A percentile compares a stretch with the other conserved stretches of the same genome.
These are phyloP conservation scores for Reticulitermes lucifugus DNA, from an alignment of 2,888 invertebrate species.

Conservation along the genomic window DNA sequence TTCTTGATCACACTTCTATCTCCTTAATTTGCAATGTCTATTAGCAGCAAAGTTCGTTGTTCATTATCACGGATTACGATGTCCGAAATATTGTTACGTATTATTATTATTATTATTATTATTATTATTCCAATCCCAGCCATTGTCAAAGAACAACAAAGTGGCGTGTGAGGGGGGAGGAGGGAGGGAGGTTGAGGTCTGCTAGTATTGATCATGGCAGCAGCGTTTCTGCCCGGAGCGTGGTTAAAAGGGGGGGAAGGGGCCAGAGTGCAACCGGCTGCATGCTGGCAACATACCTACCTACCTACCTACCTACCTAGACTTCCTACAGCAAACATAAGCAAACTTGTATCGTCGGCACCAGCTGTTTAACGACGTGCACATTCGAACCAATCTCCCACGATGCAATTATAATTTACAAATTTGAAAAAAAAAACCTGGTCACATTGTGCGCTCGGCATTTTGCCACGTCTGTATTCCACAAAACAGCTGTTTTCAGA, in stretches of 20 bases:
- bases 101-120: neutral
- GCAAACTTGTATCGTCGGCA: neutral
- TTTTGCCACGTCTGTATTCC: too few relatives aligned
- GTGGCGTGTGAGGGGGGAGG: neutral
- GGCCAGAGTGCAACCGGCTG: neutral
- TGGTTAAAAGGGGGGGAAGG: neutral
- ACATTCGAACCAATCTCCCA: neutral
- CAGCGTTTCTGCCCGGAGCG: neutral
- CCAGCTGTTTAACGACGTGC: neutral
- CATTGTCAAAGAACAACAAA: neutral
- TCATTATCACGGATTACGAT: too few relatives aligned
- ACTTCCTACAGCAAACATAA: neutral
- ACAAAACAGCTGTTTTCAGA: too few relatives aligned
- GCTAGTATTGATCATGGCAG: constrained; percentile 37
- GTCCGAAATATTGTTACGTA: neutral
- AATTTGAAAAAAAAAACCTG: too few relatives aligned
- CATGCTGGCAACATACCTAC: neutral
- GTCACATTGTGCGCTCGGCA: too few relatives aligned
- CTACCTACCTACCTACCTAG: constrained; percentile 11
- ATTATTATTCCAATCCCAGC: neutral
- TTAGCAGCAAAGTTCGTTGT: too few relatives aligned
- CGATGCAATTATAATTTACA: too few relatives aligned
- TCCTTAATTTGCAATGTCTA: too few relatives aligned
- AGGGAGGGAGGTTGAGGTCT: neutral
- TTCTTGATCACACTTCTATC: too few relatives aligned